phyloP scores from a whole-genome alignment of 2,888 invertebrate genomes.

The Hypomecis atomaria region DNA sequence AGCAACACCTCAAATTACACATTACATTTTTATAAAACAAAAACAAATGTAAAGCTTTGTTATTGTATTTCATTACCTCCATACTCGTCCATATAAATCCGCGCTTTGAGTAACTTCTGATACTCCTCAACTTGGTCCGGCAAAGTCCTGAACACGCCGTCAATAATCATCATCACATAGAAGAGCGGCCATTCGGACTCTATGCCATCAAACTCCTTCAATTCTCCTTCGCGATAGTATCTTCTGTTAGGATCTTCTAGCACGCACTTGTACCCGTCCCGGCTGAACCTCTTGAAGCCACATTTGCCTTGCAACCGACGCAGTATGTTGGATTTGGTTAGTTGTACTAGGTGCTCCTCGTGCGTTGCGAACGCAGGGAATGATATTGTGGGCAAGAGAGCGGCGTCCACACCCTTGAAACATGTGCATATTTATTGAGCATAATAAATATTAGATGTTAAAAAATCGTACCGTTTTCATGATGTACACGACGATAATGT shows the following conservation, averaged over 20 bases:
- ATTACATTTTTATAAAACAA: no score
- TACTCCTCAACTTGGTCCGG: conserved; percentile 97
- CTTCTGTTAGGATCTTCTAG: conserved; percentile 91
- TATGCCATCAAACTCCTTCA: conserved; percentile 97
- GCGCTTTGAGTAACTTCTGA: conserved; percentile 91
- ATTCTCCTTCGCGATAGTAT: conserved; percentile 95
- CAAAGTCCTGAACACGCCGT: conserved; percentile 94
- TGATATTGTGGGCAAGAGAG: conserved; percentile 96
- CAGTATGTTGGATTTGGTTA: conserved; percentile 94
- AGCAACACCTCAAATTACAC: not conserved
- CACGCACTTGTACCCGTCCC: conserved; percentile 97
- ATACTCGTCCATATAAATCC: conserved; percentile 91
- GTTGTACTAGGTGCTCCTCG: conserved; percentile 93
- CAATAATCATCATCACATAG: conserved; percentile 97
- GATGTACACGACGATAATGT: no score
- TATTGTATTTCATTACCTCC: conserved; percentile 85
- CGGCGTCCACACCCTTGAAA: conserved; percentile 94
- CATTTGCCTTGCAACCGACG: conserved; percentile 93
- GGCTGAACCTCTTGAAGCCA: conserved; percentile 96
- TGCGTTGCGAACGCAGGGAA: conserved; percentile 99
- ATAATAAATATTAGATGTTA: no score
- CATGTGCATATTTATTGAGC: no score
- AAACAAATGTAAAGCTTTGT: no score
- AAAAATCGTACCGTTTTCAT: no score
- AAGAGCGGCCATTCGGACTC: conserved; percentile 99